phyloP scores from a whole-genome alignment of 2,888 invertebrate species.

The Lithodes maja region DNA sequence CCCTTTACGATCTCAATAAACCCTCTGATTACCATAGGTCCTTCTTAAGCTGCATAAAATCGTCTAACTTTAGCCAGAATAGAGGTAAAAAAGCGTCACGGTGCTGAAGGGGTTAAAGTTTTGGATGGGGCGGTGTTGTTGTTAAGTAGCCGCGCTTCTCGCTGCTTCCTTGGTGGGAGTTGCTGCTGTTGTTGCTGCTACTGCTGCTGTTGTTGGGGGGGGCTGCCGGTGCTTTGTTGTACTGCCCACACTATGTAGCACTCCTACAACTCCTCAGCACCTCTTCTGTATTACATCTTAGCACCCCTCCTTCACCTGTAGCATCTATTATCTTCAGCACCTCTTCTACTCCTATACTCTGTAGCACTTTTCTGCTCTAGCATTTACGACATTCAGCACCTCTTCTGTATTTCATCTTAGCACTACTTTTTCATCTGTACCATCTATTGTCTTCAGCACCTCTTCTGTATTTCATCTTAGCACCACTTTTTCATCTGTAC shows the following conservation, averaged over 20 bases:
- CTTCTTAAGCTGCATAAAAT: too few species aligned
- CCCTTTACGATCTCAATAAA: too few species aligned
- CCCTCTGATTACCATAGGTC: too few species aligned
- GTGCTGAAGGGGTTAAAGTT: too few species aligned
- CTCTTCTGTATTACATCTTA: background rate
- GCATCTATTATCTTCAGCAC: too few species aligned
- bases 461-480: background rate
- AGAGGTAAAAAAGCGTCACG: too few species aligned
- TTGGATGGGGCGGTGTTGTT: background rate
- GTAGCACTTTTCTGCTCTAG: too few species aligned
- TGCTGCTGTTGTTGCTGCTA: slow-evolving; percentile 17
- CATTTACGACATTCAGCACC: too few species aligned
- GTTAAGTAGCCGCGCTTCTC: background rate
- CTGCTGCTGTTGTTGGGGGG: background rate
- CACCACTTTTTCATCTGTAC: background rate
- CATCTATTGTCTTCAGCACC: background rate
- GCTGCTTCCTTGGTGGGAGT: slow-evolving; percentile 10
- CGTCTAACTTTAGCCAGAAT: too few species aligned
- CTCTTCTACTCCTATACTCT: too few species aligned
- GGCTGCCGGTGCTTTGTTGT: slow-evolving; percentile 7
- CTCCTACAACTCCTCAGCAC: slow-evolving; percentile 7
- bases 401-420: background rate
- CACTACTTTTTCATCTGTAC: background rate
- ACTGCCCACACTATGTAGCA: slow-evolving; percentile 25
- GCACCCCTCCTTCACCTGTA: too few species aligned